Conservation (phyloP, 2,888 invertebrate species). For the Nudaria mundana region DNA sequence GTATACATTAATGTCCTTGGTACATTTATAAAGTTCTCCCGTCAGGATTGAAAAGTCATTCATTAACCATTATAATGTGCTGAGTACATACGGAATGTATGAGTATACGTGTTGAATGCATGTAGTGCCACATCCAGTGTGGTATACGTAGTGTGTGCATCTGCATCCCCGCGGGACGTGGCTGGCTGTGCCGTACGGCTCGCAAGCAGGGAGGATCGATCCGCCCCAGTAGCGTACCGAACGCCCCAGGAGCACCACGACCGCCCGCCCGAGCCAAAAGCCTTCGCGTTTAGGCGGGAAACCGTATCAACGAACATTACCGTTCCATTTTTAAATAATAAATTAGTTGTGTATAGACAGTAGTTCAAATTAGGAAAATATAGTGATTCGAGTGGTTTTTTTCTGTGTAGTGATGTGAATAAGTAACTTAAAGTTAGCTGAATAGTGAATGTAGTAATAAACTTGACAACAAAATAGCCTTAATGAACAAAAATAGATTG, state of each 20-base stretch:
- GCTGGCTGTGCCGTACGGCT: constrained; percentile 40
- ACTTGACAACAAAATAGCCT: too few relatives aligned
- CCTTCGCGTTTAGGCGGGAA: constrained; percentile 75
- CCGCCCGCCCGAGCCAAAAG: constrained; percentile 52
- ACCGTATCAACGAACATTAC: constrained; percentile 19
- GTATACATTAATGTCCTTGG: too few relatives aligned
- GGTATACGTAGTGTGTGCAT: constrained; percentile 50
- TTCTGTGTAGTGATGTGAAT: constrained; percentile 17
- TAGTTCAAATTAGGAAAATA: constrained; percentile 8
- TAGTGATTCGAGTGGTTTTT: constrained; percentile 19
- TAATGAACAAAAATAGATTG: too few relatives aligned
- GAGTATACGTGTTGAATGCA: constrained; percentile 5
- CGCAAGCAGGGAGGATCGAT: constrained; percentile 62
- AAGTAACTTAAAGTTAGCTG: constrained; percentile 19
- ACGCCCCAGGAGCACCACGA: constrained; percentile 50
- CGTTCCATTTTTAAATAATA: constrained; percentile 2
- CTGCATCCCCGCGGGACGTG: constrained; percentile 76
- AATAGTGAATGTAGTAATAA: constrained; percentile 9
- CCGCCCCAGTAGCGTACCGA: constrained; percentile 69
- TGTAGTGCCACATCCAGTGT: constrained; percentile 40
- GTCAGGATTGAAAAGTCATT: too few relatives aligned
- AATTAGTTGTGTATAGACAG: constrained; percentile 1
- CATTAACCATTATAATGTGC: too few relatives aligned
- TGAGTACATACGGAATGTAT: background rate
- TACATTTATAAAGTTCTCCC: too few relatives aligned